A percentile compares a stretch with the other conserved stretches of the same genome.
Evolutionary conservation across 2,888 invertebrate species (phyloP).

Genomic region (Athalia rosae): DNA sequence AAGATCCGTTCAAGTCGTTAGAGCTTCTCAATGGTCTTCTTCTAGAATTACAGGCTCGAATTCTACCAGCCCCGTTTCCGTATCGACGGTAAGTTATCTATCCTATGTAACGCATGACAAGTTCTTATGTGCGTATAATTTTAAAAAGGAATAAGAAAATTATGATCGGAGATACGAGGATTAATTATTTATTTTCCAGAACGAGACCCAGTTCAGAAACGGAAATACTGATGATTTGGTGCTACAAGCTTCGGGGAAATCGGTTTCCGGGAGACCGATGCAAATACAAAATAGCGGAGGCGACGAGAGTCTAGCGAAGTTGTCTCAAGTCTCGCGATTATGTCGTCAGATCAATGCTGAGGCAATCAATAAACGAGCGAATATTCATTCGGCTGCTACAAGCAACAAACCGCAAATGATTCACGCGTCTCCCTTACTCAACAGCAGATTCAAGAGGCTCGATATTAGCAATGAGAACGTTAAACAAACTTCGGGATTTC

Average conservation of each 20-base stretch:
- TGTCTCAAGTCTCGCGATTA: slow-evolving; percentile 72
- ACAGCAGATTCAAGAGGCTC: slow-evolving; percentile 42
- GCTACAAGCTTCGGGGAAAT: slow-evolving; percentile 30
- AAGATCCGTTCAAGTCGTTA: slow-evolving; percentile 60
- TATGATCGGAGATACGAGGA: not conserved
- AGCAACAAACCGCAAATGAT: not conserved
- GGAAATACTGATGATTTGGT: slow-evolving; percentile 17
- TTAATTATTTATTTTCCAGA: slow-evolving; percentile 35
- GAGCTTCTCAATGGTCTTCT: slow-evolving; percentile 65
- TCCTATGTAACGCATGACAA: not conserved
- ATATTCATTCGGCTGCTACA: not conserved
- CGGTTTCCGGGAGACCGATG: slow-evolving; percentile 48
- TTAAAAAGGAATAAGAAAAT: not conserved
- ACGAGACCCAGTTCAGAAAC: slow-evolving; percentile 34
- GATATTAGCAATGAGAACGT: slow-evolving; percentile 45
- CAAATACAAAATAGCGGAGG: slow-evolving; percentile 37
- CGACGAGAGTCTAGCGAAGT: slow-evolving; percentile 60
- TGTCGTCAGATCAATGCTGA: slow-evolving; percentile 74
- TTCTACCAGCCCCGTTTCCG: slow-evolving; percentile 41
- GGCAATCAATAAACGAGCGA: slow-evolving; percentile 61
- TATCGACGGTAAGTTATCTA: slow-evolving; percentile 31
- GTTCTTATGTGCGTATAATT: too few species aligned
- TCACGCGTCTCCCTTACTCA: slow-evolving; percentile 48
- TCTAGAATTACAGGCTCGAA: slow-evolving; percentile 60
- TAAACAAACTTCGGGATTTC: not conserved